Evolutionary conservation across 2,113 vertebrate genomes (phyloP).

Genomic region (Clinocottus analis): DNA sequence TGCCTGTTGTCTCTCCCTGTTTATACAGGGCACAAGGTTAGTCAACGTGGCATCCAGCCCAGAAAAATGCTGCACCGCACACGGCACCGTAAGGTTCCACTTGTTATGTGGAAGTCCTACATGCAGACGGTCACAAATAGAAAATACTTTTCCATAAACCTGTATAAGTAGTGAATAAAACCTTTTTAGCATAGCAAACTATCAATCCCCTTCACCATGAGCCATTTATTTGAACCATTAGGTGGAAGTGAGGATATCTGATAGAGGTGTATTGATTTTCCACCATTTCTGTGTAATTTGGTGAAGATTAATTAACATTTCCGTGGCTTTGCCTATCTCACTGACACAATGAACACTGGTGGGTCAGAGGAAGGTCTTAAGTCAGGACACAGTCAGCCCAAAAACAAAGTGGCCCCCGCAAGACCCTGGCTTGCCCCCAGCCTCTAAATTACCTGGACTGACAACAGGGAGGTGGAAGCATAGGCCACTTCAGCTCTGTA

Average conservation of each 20-base stretch:
- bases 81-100: slow-evolving; percentile 12
- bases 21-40: slow-evolving; percentile 62
- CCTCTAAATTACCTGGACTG: slow-evolving; percentile 80
- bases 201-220: slow-evolving; percentile 42
- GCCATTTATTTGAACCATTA: slow-evolving; percentile 43
- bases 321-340: slow-evolving; percentile 29
- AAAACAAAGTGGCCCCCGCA: slow-evolving; percentile 57
- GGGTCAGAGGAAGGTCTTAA: slow-evolving; percentile 68
- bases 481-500: slow-evolving; percentile 58
- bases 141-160: slow-evolving; percentile 3
- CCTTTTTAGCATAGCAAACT: slow-evolving; percentile 22
- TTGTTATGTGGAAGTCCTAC: slow-evolving; percentile 12
- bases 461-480: slow-evolving; percentile 65
- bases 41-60: slow-evolving; percentile 65
- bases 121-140: slow-evolving; percentile 16
- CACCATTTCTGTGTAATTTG: slow-evolving; percentile 69
- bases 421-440: slow-evolving; percentile 63
- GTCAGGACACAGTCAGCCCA: slow-evolving; percentile 62
- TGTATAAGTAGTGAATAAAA: slow-evolving; percentile 14
- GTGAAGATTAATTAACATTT: slow-evolving; percentile 76
- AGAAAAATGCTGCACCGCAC: slow-evolving; percentile 56
- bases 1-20: slow-evolving; percentile 61
- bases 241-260: slow-evolving; percentile 41
- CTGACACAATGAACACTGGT: slow-evolving; percentile 71
- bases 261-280: slow-evolving; percentile 67